These are phyloP conservation scores for Corythaixoides concolor DNA, from an alignment of 2,113 vertebrate genomes.

Conservation along the genomic window DNA sequence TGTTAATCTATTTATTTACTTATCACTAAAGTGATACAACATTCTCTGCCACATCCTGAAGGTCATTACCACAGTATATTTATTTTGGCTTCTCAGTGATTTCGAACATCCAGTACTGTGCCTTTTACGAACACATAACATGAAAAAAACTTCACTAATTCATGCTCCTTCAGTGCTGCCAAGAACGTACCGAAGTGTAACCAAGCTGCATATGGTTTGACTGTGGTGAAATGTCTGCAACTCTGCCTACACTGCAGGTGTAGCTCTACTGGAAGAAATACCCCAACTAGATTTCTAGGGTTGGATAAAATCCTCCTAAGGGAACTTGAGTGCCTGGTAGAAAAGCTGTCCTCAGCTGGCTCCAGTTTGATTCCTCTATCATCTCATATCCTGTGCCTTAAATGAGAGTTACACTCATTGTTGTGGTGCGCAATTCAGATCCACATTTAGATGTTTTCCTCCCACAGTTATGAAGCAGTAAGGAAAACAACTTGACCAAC, in stretches of 20 bases:
- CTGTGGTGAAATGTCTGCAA: not conserved
- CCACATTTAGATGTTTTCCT: not conserved
- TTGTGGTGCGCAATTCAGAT: not conserved
- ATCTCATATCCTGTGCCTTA: not conserved
- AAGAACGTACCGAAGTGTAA: not conserved
- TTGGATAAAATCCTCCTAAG: not conserved
- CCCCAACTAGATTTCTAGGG: not conserved
- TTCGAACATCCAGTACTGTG: not conserved
- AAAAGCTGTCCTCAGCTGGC: not conserved
- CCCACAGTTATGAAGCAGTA: not conserved
- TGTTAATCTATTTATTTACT: constrained; percentile 30
- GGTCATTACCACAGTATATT: constrained; percentile 17
- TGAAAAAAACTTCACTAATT: not conserved
- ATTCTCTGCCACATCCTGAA: constrained; percentile 32
- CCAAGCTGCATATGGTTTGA: not conserved
- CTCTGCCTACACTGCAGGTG: not conserved
- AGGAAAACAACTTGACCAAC: not conserved
- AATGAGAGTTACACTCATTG: not conserved
- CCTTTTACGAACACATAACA: not conserved
- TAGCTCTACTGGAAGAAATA: not conserved
- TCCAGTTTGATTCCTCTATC: not conserved
- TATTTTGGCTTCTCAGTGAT: constrained; percentile 13
- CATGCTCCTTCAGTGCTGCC: not conserved
- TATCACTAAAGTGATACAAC: constrained; percentile 2
- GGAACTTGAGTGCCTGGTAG: not conserved